A percentile compares a stretch with the other conserved stretches of the same genome.
These are phyloP conservation scores for Empis livida DNA, from an alignment of 2,888 invertebrate species.

Conservation along the genomic window DNA sequence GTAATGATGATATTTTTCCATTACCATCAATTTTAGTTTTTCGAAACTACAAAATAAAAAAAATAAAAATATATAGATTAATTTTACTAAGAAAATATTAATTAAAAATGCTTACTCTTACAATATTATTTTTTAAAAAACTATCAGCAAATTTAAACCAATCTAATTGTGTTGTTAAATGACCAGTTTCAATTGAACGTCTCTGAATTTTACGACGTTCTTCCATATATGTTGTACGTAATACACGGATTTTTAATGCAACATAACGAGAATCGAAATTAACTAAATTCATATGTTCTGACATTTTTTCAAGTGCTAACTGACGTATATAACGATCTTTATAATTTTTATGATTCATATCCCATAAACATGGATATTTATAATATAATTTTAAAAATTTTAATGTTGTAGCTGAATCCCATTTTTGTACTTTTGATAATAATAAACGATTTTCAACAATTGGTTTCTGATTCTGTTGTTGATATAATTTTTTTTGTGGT, in stretches of 20 bases:
- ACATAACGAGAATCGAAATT: not conserved
- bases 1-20: not conserved
- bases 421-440: not conserved
- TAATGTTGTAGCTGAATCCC: not conserved
- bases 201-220: not conserved
- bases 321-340: not conserved
- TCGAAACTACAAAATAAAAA: too few species aligned
- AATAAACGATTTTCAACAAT: too few species aligned
- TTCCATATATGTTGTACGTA: not conserved
- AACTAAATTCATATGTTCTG: not conserved
- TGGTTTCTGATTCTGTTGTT: too few species aligned
- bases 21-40: not conserved
- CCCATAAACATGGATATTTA: not conserved
- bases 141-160: not conserved
- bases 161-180: not conserved
- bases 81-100: too few species aligned
- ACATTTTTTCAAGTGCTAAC: not conserved
- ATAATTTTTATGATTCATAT: not conserved
- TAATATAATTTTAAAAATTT: not conserved
- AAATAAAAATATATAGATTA: not conserved
- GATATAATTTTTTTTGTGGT: too few species aligned
- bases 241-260: not conserved
- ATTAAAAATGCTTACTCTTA: not conserved
- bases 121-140: not conserved
- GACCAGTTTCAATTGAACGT: not conserved